A percentile compares a stretch with the other conserved stretches of the same genome.
Evolutionary conservation across 2,888 invertebrate genomes (phyloP).

Genomic region (Acanthosepion lycidas): DNA sequence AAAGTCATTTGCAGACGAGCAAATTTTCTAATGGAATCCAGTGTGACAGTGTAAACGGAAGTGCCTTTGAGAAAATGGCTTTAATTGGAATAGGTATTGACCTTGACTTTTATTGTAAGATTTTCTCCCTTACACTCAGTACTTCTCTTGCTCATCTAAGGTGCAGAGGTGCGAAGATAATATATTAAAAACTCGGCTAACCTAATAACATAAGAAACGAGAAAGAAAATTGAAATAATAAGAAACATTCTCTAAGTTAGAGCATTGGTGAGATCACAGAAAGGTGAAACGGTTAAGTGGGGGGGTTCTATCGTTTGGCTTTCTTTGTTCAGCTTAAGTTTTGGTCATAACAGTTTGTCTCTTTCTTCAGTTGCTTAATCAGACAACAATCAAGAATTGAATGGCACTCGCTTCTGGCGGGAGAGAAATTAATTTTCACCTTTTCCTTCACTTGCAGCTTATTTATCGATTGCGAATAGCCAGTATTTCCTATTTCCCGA

Average conservation of each 20-base stretch:
- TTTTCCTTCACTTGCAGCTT: neutral
- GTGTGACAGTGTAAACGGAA: neutral
- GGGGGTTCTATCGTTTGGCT: neutral
- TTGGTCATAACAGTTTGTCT: neutral
- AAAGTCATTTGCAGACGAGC: neutral
- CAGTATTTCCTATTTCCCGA: neutral
- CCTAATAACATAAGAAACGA: neutral
- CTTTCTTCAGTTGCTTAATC: neutral
- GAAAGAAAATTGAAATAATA: neutral
- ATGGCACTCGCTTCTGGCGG: neutral
- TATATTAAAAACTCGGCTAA: neutral
- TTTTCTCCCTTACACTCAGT: neutral
- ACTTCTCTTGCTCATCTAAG: neutral
- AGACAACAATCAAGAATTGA: conserved; percentile 33
- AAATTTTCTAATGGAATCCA: neutral
- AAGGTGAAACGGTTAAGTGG: neutral
- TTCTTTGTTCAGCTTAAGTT: neutral
- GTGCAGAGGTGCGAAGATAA: neutral
- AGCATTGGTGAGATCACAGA: neutral
- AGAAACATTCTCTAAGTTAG: neutral
- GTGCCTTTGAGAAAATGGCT: neutral
- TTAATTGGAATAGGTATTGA: neutral
- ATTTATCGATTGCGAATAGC: neutral
- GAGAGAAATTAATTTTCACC: conserved; percentile 33
- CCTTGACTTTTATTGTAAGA: neutral